Evolutionary conservation across 2,797 vertebrate species (phyloP), one percentile per base, ranked within the genome.

Genomic region (Astyanax mexicanus): DNA sequence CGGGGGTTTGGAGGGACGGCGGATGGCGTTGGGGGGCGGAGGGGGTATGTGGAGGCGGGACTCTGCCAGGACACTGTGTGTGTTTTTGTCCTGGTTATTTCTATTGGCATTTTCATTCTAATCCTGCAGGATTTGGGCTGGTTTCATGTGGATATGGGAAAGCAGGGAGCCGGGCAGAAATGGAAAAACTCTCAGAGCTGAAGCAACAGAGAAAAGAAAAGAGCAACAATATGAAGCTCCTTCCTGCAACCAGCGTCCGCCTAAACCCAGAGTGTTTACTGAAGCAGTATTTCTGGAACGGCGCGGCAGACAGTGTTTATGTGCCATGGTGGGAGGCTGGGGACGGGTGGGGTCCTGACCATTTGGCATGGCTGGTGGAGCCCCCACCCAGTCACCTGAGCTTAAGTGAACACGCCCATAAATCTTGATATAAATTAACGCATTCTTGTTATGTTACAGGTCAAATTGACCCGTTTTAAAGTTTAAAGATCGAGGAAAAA

Each of bases 101-200:
- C 79, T 84, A 67, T 78, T 84, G 84, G 83, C 83, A 68, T 81
- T 81, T 84, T 74, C 67, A 42, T 52, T 75, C 58, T 80, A 86
- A 84, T 84, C 81, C 81, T 79, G 57, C 58, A 81, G 83, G 84
- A 83, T 80, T 80, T 80, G 69, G 79, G 75, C 84, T 81, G 73
- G 77, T 84, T 86, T 86, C 78, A 86, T 84, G 84, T 86, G 84
- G 81, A 83, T 80, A 52, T 32, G 62, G 62, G 72, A 77, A 60
- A 74, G 64, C 55, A 44, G 75, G 66, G 78, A 81, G 51, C 11
- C 37, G 62, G 68, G 68, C 29, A 75, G 80, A 51, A 49, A 69
- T 45, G 67, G 80, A 83, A 79, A 78, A 81, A 81, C 32, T 35
- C 73, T 52, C 58, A 25, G 45, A 1, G 35, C 71, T 62, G 67